Base-by-base conservation (phyloP, 2,888 invertebrate genomes). In the Xanthorhoe spadicearia region DNA sequence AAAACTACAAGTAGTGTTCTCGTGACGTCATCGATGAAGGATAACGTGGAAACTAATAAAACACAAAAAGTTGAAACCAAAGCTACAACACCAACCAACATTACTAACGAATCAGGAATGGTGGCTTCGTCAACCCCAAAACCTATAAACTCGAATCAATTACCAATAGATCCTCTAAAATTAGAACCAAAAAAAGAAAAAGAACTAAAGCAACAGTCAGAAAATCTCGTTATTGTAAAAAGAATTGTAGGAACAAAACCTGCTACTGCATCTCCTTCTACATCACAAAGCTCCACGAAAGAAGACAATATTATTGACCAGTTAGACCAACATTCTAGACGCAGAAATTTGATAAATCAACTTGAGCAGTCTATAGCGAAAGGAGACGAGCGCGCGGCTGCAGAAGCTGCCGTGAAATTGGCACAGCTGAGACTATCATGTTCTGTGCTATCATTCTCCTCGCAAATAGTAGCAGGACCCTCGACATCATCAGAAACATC, bases 281-380 rank as follows among this genome's bases (percentile, higher is more conserved):
- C 49, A 46, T 53, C 67, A 64, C 58, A 57, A 53, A 19, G 28
- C 38, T 49, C 32, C 5, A 48, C 38, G 3, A 17, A 54, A 50
- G 57, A 58, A 54, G 48, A 8, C 9, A 54, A 46, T 46, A 32
- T 61, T 50, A 49, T 68, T 61, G 54, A 68, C 7, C 61, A 46
- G 52, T 35, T 68, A 46, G 82, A 86, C 68, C 84, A 87, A 52
- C 89, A 91, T 73, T 79, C 83, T 10, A 83, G 80, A 74, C 86
- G 90, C 19, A 84, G 92, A 70, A 83, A 88, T 63, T 81, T 96
- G 71, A 91, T 97, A 74, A 94, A 94, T 82, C 94, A 96, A 83
- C 89, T 97, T 61, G 97, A 97, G 86, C 94, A 94, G 62, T 96
- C 97, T 1, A 97, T 97, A 76, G 95, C 96, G 2, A 95, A 94